Percentiles rank a stretch among this genome's conserved stretches.
phyloP scores from a whole-genome alignment of 2,797 vertebrate genomes.

The Sphenopsis melanotis region DNA sequence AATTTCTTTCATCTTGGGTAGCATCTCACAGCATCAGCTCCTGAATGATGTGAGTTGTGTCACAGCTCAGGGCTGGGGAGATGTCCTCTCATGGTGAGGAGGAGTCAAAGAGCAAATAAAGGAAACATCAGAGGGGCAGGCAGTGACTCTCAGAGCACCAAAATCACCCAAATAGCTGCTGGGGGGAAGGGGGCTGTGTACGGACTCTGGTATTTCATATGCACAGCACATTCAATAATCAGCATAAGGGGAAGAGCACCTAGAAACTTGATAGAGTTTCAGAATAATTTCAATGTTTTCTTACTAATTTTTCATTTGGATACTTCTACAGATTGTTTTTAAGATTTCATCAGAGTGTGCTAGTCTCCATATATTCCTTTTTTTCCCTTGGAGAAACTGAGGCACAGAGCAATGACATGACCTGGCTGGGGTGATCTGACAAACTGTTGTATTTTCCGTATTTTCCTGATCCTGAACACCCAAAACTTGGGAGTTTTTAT shows the following conservation, averaged over 20 bases:
- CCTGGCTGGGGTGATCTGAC: background rate
- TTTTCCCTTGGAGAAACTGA: background rate
- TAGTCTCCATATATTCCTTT: background rate
- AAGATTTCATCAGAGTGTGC: background rate
- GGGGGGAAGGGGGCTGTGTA: background rate
- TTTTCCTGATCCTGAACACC: background rate
- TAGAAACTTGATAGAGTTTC: background rate
- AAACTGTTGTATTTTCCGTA: background rate
- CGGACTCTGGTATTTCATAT: background rate
- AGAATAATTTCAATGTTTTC: background rate
- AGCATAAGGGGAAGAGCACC: background rate
- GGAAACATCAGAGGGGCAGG: background rate
- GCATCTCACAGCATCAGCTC: background rate
- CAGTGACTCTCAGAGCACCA: background rate
- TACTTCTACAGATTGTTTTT: background rate
- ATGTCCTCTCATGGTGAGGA: background rate
- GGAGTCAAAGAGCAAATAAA: background rate
- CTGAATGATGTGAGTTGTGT: background rate
- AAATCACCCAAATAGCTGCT: background rate
- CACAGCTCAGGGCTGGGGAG: background rate
- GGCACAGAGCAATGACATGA: background rate
- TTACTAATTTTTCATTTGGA: background rate
- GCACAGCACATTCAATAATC: background rate
- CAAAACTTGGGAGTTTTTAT: background rate
- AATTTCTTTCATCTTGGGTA: background rate